Conservation (phyloP, 2,888 invertebrate species). For the Caenorhabditis sp. region DNA sequence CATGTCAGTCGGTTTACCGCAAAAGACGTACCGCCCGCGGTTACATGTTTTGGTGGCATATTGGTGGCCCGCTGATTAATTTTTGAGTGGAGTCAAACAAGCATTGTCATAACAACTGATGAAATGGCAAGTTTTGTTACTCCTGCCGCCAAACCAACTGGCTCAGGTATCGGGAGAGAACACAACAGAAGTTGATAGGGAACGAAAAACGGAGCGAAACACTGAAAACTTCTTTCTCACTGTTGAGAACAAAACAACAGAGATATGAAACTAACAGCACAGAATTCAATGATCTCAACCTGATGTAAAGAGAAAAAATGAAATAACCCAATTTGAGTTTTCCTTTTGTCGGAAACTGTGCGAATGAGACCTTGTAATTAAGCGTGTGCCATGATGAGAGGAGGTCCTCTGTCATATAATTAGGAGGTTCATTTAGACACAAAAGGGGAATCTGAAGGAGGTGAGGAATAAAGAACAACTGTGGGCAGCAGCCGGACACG, state of each 20-base stretch:
- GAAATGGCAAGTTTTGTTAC: constrained; percentile 57
- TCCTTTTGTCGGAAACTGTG: constrained; percentile 16
- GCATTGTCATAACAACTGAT: constrained; percentile 20
- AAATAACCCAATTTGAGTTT: background rate
- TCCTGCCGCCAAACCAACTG: constrained; percentile 36
- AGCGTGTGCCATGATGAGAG: constrained; percentile 14
- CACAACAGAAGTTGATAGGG: background rate
- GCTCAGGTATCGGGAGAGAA: constrained; percentile 15
- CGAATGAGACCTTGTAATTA: constrained; percentile 43
- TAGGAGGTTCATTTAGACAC: constrained; percentile 49
- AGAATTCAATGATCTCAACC: background rate
- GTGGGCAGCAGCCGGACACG: constrained; percentile 55
- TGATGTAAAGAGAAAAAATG: background rate
- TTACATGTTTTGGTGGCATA: constrained; percentile 35
- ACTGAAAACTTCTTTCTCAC: background rate
- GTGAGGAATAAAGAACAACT: constrained; percentile 35
- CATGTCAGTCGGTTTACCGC: constrained; percentile 53
- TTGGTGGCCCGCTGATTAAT: constrained; percentile 40
- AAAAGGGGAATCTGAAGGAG: constrained; percentile 11
- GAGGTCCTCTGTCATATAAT: constrained; percentile 30
- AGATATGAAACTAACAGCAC: background rate
- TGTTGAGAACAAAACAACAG: background rate
- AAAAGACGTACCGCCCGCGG: constrained; percentile 33
- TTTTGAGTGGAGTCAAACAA: constrained; percentile 34
- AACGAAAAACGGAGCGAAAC: background rate